Evolutionary conservation across 2,888 invertebrate species (phyloP).

Genomic region (Tenodera sinensis): DNA sequence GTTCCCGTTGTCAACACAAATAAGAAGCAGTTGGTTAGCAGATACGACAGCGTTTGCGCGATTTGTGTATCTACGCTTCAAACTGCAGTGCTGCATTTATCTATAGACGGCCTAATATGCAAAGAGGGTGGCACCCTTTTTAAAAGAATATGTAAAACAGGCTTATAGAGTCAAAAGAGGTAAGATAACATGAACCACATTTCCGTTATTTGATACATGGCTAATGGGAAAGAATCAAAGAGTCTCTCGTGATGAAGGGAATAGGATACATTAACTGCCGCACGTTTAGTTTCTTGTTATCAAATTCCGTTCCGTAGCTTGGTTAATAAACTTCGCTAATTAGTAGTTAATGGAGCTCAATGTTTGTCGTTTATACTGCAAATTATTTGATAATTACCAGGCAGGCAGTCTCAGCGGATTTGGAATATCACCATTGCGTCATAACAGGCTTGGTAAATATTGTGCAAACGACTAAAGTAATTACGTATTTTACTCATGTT

Average conservation of each 20-base stretch:
- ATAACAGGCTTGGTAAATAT: not conserved
- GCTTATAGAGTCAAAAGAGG: not conserved
- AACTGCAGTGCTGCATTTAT: not conserved
- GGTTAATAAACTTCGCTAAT: not conserved
- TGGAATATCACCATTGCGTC: not conserved
- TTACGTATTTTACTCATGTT: not conserved
- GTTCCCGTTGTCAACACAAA: too few species aligned
- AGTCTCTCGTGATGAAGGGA: not conserved
- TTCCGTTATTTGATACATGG: not conserved
- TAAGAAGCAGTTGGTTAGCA: not conserved
- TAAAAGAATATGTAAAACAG: not conserved
- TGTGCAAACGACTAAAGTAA: not conserved
- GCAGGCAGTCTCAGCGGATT: not conserved
- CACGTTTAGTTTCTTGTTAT: not conserved
- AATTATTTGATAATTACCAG: not conserved
- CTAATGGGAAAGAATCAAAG: not conserved
- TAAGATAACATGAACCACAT: not conserved
- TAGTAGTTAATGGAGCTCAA: not conserved
- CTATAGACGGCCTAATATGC: not conserved
- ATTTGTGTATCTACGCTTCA: not conserved
- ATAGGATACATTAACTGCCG: too few species aligned
- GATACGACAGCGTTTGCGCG: too few species aligned
- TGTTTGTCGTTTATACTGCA: not conserved
- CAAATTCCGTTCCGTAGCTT: not conserved
- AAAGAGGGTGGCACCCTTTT: too few species aligned